Conservation (phyloP, 2,888 invertebrate species). For the Diplazon laetatorius region DNA sequence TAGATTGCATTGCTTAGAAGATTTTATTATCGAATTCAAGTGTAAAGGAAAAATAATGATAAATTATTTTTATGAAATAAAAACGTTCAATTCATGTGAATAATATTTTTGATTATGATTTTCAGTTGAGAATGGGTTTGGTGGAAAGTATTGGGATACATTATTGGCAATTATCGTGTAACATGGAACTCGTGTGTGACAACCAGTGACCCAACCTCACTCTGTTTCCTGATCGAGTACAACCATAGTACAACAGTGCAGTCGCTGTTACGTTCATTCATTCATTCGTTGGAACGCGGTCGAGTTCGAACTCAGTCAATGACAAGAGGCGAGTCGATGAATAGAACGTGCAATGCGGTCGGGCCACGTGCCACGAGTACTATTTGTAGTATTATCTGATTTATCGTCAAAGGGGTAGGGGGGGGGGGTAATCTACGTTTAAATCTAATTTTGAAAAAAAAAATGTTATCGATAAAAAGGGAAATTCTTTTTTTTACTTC, state of each 20-base stretch:
- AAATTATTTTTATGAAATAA: no score
- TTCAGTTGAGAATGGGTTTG: no score
- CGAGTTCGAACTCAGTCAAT: conserved; percentile 10
- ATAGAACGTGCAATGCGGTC: conserved; percentile 21
- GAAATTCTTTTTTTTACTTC: neutral
- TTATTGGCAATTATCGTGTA: neutral
- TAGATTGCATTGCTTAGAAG: no score
- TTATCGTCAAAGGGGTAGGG: conserved; percentile 39
- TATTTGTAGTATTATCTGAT: conserved; percentile 47
- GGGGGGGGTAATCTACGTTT: neutral
- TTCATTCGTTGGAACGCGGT: conserved; percentile 9
- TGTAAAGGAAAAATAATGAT: no score
- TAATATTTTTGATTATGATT: no score
- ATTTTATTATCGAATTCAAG: no score
- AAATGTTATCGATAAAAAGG: no score
- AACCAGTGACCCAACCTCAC: neutral
- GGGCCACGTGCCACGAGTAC: conserved; percentile 6
- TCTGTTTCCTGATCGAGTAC: neutral
- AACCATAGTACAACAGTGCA: conserved; percentile 15
- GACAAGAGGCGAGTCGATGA: conserved; percentile 29
- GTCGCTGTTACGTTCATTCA: conserved; percentile 30
- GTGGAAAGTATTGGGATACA: neutral
- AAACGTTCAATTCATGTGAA: no score
- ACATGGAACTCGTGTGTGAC: neutral
- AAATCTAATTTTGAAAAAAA: no score